Evolutionary conservation across 1,140 invertebrate genomes (phyloP), one percentile per base, ranked within the genome.

Genomic region (Scaptomyza pallida): DNA sequence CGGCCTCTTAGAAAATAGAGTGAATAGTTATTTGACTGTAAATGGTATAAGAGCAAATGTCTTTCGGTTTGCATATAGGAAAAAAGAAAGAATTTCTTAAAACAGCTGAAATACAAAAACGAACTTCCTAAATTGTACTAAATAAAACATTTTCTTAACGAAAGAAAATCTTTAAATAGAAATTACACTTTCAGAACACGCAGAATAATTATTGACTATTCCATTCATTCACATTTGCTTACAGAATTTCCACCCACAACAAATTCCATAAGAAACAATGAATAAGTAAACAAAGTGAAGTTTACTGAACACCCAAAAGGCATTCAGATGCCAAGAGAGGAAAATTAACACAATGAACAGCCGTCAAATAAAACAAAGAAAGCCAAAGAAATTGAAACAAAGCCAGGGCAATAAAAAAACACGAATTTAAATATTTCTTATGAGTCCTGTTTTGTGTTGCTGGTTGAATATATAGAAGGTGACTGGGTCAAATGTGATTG

Each of bases 341-440:
- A 43, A 64, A 51, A 68, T 37, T 45, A 45, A 44, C 43, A 59
- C 45, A 59, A 50, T 19, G 21, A 13, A 50, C 13, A n/a, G 21
- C 21, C 21, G 21, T 5, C 21, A 0, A n/a, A n/a, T n/a, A n/a
- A n/a, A n/a, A n/a, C n/a, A n/a, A 23, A 23, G 21, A 23, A 23
- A 23, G 21, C 3, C 45, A 52, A 23, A 30, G 40, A 30, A 63
- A 55, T 41, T 19, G 26, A 44, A 50, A 56, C 19, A 61, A 63
- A 48, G 51, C 16, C 9, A n/a, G 5, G 9, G 26, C 48, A 61
- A 62, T 61, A 40, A 54, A 68, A 41, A 21, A 16, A 10, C 19
- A 35, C 13, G 51, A 57, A 71, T 64, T 57, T 64, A 70, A 62
- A 56, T 63, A 48, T 70, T 44, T 56, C 37, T 17, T 35, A 9